Evolutionary conservation across 2,113 vertebrate species (phyloP).

Genomic region (Aspiorhynchus laticeps): DNA sequence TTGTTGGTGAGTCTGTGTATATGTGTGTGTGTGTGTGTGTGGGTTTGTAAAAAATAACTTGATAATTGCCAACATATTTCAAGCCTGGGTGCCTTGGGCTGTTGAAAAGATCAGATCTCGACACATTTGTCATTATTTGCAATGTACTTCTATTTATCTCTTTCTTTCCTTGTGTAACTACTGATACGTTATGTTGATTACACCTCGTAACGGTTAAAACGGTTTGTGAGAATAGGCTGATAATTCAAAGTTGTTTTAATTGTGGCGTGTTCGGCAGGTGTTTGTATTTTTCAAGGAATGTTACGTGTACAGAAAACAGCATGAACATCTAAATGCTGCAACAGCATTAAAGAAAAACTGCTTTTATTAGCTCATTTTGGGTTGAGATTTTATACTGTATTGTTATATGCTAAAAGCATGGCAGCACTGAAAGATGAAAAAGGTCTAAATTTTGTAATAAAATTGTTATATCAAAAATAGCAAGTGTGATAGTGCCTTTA

Average conservation of each 20-base stretch:
- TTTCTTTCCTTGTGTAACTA: constrained; percentile 64
- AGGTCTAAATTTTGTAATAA: constrained; percentile 82
- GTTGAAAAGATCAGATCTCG: constrained; percentile 69
- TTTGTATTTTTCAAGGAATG: constrained; percentile 75
- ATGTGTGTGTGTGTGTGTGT: neutral
- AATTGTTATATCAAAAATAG: constrained; percentile 76
- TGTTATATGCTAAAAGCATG: constrained; percentile 82
- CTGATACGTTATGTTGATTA: constrained; percentile 57
- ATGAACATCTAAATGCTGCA: constrained; percentile 78
- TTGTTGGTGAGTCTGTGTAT: constrained; percentile 3
- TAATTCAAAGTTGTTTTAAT: constrained; percentile 64
- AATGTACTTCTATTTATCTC: constrained; percentile 60
- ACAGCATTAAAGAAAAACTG: constrained; percentile 73
- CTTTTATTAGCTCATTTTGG: constrained; percentile 74
- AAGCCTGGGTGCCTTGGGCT: constrained; percentile 88
- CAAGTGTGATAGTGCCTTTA: neutral
- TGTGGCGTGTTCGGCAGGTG: constrained; percentile 63
- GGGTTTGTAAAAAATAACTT: constrained; percentile 56
- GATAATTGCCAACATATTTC: constrained; percentile 80
- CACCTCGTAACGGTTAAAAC: constrained; percentile 51
- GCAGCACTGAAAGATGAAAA: constrained; percentile 74
- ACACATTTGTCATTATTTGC: constrained; percentile 72
- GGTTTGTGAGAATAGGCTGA: neutral
- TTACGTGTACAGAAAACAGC: constrained; percentile 77
- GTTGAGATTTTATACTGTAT: constrained; percentile 80